Evolutionary conservation across 2,888 invertebrate genomes (phyloP).

Genomic region (Trimorus sp.): DNA sequence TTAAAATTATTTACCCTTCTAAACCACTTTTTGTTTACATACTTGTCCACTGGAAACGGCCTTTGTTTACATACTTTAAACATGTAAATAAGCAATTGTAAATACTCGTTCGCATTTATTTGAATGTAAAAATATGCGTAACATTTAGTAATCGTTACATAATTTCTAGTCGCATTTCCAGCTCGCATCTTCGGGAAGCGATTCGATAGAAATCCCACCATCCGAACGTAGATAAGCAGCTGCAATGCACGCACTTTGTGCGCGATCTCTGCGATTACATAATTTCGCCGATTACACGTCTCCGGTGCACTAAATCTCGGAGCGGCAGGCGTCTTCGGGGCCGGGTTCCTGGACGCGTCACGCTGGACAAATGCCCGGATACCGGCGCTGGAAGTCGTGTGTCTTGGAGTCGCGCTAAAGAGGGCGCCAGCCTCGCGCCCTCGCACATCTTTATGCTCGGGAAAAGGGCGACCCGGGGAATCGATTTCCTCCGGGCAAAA

Average conservation of each 20-base stretch:
- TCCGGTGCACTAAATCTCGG: conserved; percentile 58
- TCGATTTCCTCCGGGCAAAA: conserved; percentile 36
- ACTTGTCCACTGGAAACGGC: too few species aligned
- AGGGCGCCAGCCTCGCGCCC: conserved; percentile 40
- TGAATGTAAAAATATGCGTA: too few species aligned
- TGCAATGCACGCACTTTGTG: conserved; percentile 56
- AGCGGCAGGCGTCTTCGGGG: conserved; percentile 56
- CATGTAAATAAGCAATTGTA: too few species aligned
- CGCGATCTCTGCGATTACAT: conserved; percentile 54
- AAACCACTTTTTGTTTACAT: too few species aligned
- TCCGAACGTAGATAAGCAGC: conserved; percentile 35
- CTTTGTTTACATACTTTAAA: too few species aligned
- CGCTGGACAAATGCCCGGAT: conserved; percentile 81
- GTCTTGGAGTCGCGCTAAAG: conserved; percentile 74
- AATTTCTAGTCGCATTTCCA: too few species aligned
- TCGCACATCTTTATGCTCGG: conserved; percentile 30
- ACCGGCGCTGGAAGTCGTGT: conserved; percentile 80
- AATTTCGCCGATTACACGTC: conserved; percentile 58
- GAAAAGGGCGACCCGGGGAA: conserved; percentile 53
- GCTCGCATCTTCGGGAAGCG: too few species aligned
- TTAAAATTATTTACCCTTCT: too few species aligned
- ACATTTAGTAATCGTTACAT: too few species aligned
- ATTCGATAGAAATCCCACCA: too few species aligned
- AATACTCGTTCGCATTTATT: too few species aligned
- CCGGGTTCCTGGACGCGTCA: conserved; percentile 79